Percentiles rank a stretch among this genome's conserved stretches.
Conservation (phyloP, 2,888 invertebrate species). For the Tortricodes alternella region DNA sequence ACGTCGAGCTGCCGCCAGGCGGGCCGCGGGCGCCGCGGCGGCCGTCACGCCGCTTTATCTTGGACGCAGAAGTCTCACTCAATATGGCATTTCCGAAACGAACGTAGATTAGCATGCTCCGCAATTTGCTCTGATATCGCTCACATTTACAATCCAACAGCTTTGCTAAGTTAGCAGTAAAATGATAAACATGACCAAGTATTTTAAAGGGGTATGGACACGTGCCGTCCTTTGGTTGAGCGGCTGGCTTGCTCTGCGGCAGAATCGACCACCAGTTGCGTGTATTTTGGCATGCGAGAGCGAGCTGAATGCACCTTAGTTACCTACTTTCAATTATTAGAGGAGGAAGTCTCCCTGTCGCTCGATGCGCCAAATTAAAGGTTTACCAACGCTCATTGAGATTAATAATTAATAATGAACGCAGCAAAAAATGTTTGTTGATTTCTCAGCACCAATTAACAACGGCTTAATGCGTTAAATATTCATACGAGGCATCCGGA, state of each 20-base stretch:
- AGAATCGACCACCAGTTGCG: slow-evolving; percentile 2
- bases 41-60: slow-evolving; percentile 24
- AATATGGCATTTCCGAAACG: slow-evolving; percentile 3
- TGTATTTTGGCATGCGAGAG: neutral
- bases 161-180: slow-evolving; percentile 20
- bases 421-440: neutral
- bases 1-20: slow-evolving; percentile 41
- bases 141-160: slow-evolving; percentile 4
- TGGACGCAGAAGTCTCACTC: slow-evolving; percentile 13
- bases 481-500: no score
- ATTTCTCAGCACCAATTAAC: no score
- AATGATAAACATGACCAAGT: slow-evolving; percentile 24
- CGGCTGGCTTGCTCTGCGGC: neutral
- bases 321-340: neutral
- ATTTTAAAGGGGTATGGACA: slow-evolving; percentile 14
- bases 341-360: neutral
- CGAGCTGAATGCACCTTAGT: neutral
- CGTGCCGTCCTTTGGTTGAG: neutral
- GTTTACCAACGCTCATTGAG: neutral
- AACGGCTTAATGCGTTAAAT: no score
- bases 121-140: slow-evolving; percentile 18
- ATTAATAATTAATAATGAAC: slow-evolving; percentile 7
- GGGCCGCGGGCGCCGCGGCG: slow-evolving; percentile 1
- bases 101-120: slow-evolving; percentile 7
- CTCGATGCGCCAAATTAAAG: neutral